These are phyloP conservation scores for Gisinianus flammeolus DNA, from an alignment of 2,888 invertebrate genomes.

Conservation along the genomic window DNA sequence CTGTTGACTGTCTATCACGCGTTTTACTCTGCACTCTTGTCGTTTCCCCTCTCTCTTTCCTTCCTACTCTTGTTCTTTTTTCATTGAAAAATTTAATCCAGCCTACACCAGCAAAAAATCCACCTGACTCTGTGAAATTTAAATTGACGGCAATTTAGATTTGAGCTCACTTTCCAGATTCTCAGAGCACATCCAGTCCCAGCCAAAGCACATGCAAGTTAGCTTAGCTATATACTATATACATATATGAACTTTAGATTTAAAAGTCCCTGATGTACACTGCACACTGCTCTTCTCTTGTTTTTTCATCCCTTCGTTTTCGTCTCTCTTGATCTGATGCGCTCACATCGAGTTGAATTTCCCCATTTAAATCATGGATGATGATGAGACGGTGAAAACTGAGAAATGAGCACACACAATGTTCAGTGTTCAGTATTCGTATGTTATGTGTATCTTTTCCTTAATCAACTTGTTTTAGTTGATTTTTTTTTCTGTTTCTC, in stretches of 20 bases:
- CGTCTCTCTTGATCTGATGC: not conserved
- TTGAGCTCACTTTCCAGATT: not conserved
- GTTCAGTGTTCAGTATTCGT: no score
- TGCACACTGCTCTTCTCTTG: not conserved
- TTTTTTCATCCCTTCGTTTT: no score
- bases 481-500: not conserved
- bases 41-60: not conserved
- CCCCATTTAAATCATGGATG: not conserved
- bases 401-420: not conserved
- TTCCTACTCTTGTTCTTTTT: not conserved
- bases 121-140: constrained; percentile 17
- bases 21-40: not conserved
- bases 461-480: not conserved
- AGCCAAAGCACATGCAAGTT: not conserved
- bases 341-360: not conserved
- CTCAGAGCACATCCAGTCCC: not conserved
- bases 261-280: not conserved
- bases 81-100: constrained; percentile 4
- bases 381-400: not conserved
- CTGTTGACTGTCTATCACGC: constrained; percentile 11
- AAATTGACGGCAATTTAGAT: constrained; percentile 9
- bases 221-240: not conserved
- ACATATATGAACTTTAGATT: not conserved
- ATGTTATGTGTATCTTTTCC: no score
- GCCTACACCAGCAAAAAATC: constrained; percentile 6